Percentiles rank a stretch among this genome's conserved stretches.
phyloP scores from a whole-genome alignment of 2,113 vertebrate genomes.

The Paradisaea rubra region DNA sequence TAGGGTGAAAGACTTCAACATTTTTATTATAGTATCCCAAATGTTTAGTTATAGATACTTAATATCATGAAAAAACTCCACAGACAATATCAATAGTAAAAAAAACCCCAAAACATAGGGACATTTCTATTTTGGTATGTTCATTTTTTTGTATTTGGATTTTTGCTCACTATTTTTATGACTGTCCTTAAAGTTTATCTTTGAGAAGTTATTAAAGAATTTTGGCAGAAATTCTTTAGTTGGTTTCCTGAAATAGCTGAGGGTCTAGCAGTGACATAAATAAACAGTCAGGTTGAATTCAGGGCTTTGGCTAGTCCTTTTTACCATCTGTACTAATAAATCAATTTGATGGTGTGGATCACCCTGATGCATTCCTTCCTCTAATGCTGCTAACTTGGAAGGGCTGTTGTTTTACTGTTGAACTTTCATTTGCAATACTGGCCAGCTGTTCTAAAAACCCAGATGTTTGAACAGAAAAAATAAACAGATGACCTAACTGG shows the following conservation, averaged over 20 bases:
- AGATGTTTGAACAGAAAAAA: slow-evolving; percentile 47
- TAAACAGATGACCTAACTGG: slow-evolving; percentile 59
- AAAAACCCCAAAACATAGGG: not conserved
- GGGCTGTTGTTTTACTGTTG: slow-evolving; percentile 19
- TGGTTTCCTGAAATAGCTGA: slow-evolving; percentile 42
- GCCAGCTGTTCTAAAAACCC: slow-evolving; percentile 39
- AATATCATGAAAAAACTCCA: not conserved
- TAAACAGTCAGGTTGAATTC: slow-evolving; percentile 37
- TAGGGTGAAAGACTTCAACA: not conserved
- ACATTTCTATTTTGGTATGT: not conserved
- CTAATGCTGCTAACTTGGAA: slow-evolving; percentile 16
- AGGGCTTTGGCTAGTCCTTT: slow-evolving; percentile 22
- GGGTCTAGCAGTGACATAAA: slow-evolving; percentile 26
- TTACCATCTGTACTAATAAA: slow-evolving; percentile 63
- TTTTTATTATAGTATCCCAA: not conserved
- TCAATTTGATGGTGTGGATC: slow-evolving; percentile 44
- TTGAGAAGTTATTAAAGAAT: not conserved
- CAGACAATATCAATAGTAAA: not conserved
- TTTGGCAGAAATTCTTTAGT: not conserved
- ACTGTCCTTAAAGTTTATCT: not conserved
- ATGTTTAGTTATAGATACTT: not conserved
- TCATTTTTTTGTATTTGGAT: not conserved
- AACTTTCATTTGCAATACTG: slow-evolving; percentile 36
- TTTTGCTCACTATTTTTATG: not conserved
- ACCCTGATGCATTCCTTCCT: not conserved